Percentiles rank a stretch among this genome's conserved stretches.
Conservation (phyloP, 2,797 vertebrate genomes). For the Enteromius argenteus region DNA sequence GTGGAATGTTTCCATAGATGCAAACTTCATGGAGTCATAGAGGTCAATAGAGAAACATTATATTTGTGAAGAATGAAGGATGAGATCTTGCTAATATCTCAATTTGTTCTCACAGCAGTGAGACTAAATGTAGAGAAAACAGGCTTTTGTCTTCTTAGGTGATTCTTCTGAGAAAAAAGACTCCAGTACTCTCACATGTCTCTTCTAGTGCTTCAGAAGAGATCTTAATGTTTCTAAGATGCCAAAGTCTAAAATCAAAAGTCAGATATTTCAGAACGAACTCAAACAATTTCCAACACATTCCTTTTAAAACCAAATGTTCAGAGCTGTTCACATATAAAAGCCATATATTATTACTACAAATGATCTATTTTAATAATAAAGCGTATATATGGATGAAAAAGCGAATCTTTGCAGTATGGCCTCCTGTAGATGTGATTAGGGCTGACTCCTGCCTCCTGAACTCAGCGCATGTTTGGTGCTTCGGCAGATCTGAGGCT, state of each 20-base stretch:
- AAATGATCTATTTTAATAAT: conserved; percentile 5
- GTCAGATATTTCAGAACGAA: not conserved
- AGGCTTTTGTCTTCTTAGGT: not conserved
- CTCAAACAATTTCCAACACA: not conserved
- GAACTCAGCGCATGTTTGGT: conserved; percentile 31
- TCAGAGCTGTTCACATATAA: not conserved
- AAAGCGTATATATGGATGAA: not conserved
- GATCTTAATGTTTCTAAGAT: not conserved
- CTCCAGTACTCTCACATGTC: not conserved
- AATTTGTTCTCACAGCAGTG: not conserved
- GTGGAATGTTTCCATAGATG: not conserved
- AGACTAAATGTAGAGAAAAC: conserved; percentile 6
- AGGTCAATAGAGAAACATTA: not conserved
- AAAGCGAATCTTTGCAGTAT: conserved; percentile 6
- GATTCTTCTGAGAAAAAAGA: not conserved
- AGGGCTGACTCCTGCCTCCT: conserved; percentile 31
- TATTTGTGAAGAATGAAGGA: not conserved
- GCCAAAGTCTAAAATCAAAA: not conserved
- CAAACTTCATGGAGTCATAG: not conserved
- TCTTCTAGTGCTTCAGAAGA: not conserved
- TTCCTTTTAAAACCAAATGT: not conserved
- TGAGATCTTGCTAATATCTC: not conserved
- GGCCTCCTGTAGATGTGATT: conserved; percentile 31
- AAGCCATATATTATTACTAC: conserved; percentile 19
- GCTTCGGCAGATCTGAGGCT: conserved; percentile 11